Conservation (phyloP, 2,113 vertebrate species). For the Gasterosteus nipponicus region DNA sequence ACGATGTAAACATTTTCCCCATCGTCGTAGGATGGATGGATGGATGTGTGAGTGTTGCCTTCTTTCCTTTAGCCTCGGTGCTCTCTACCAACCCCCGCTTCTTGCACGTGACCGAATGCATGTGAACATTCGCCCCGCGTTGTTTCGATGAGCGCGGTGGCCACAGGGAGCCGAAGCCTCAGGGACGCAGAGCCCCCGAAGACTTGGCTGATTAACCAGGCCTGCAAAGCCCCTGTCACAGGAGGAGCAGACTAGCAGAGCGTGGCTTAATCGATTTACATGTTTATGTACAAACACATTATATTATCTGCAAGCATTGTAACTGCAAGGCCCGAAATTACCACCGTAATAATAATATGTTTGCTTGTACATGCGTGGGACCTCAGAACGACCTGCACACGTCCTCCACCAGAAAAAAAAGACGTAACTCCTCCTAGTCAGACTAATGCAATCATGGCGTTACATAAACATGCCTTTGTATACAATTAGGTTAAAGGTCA, state of each 20-base stretch:
- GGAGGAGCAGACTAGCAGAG: conserved; percentile 62
- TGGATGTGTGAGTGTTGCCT: conserved; percentile 28
- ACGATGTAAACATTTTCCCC: conserved; percentile 36
- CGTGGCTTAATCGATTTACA: conserved; percentile 62
- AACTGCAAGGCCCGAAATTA: background rate
- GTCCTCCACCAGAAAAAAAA: conserved; percentile 9
- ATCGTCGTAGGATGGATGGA: conserved; percentile 39
- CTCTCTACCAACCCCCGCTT: conserved; percentile 6
- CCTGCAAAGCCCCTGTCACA: conserved; percentile 61
- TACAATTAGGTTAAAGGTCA: conserved; percentile 55
- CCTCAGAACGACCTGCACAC: conserved; percentile 25
- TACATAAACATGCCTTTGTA: conserved; percentile 57
- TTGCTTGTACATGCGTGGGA: background rate
- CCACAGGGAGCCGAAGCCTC: conserved; percentile 53
- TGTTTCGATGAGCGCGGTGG: conserved; percentile 47
- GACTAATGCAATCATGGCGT: conserved; percentile 21
- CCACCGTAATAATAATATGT: background rate
- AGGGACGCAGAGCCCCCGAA: conserved; percentile 52
- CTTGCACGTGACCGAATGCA: conserved; percentile 35
- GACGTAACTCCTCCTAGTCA: conserved; percentile 32
- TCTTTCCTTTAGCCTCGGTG: conserved; percentile 27
- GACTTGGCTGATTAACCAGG: conserved; percentile 59
- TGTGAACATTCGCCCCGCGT: conserved; percentile 37
- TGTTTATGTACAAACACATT: conserved; percentile 56
- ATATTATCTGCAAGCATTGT: conserved; percentile 22